Percentiles rank a stretch among this genome's conserved stretches.
phyloP scores from a whole-genome alignment of 2,113 vertebrate species.

The Gnathonemus echidnorhynchus region DNA sequence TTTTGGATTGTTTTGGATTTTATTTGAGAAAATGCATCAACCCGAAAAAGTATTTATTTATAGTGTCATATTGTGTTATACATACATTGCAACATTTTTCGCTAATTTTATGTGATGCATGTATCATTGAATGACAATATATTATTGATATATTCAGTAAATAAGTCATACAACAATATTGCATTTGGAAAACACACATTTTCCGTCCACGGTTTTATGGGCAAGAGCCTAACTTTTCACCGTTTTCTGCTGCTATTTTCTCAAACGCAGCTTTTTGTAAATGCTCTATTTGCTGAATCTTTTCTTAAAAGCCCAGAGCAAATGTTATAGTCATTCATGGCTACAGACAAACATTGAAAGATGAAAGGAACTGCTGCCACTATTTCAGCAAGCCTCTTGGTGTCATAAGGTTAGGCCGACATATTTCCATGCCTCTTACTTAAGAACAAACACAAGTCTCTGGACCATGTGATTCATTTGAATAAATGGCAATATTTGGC shows the following conservation, averaged over 20 bases:
- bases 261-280: neutral
- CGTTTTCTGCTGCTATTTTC: neutral
- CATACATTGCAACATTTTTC: neutral
- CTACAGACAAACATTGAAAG: neutral
- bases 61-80: neutral
- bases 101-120: neutral
- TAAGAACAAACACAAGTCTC: neutral
- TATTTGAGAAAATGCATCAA: neutral
- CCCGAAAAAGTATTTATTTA: neutral
- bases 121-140: neutral
- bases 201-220: neutral
- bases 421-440: neutral
- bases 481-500: conserved; percentile 5
- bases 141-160: neutral
- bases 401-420: neutral
- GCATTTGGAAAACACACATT: neutral
- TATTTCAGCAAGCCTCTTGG: neutral
- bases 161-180: neutral
- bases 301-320: neutral
- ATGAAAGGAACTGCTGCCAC: neutral
- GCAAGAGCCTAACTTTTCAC: neutral
- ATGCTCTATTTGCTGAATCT: neutral
- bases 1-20: neutral
- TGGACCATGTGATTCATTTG: neutral
- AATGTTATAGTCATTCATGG: neutral